Evolutionary conservation across 1,140 invertebrate genomes (phyloP), one percentile per base, ranked within the genome.

Genomic region (Drosophila orena): DNA sequence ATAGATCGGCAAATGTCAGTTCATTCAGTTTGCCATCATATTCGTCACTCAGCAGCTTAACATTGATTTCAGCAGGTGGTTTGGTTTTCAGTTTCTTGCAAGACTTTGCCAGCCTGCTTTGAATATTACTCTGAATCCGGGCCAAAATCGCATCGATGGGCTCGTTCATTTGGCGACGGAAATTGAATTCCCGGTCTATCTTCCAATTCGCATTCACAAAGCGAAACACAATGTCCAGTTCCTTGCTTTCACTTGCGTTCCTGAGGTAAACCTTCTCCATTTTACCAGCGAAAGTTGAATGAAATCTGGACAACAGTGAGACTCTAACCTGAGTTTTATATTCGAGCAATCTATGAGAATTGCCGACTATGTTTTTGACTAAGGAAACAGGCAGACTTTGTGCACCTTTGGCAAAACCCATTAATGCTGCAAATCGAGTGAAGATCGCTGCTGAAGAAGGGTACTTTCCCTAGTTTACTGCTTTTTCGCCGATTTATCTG

Each of bases 171-270:
- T 92, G 92, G 40, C 96, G 92, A 40, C 93, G 93, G 54, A 97
- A 95, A 91, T 96, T 96, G 69, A 96, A 96, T 53, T 95, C 93
- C 43, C 94, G 93, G 59, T 94, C 92, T 1, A 95, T 27, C 0
- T 91, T 91, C 1, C 93, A 49, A 0, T 81, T 66, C n/a, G 88
- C n/a, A 76, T 94, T 92, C 0, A 90, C 69, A 66, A 93, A 94
- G 15, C 93, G 92, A 77, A 95, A 94, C 1, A 91, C 90, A 7
- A 95, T 91, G 34, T 94, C 76, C 38, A 94, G 93, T 0, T 91
- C 84, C 0, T 93, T 43, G 37, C 90, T 5, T 61, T 84, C 3
- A 91, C 90, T 14, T 91, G 91, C 77, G 65, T 93, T 92, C n/a
- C 93, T 86, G 15, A 95, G 75, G 75, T 94, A 93, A 3, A 93